Evolutionary conservation across 2,797 vertebrate genomes (phyloP).

Genomic region (Diplodus sargus): DNA sequence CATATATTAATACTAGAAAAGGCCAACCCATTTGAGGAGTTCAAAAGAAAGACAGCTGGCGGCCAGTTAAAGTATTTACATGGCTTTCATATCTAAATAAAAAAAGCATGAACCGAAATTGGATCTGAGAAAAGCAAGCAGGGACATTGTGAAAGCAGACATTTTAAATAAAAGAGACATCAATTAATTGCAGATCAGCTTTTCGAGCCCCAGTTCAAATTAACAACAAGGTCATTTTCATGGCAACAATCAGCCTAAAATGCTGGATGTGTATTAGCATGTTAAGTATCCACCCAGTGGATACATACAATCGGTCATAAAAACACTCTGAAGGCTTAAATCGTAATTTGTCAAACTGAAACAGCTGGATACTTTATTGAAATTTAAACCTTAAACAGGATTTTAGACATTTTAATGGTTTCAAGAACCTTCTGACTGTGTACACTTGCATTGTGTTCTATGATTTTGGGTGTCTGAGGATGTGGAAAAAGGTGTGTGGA

Average conservation of each 20-base stretch:
- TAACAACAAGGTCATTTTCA: slow-evolving; percentile 14
- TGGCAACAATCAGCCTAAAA: neutral
- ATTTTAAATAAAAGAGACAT: slow-evolving; percentile 8
- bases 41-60: neutral
- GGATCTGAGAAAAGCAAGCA: slow-evolving; percentile 9
- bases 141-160: neutral
- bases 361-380: neutral
- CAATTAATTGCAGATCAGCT: neutral
- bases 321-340: neutral
- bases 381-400: neutral
- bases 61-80: neutral
- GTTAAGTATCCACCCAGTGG: neutral
- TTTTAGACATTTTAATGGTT: neutral
- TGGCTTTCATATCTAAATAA: slow-evolving; percentile 4
- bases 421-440: neutral
- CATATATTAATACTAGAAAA: neutral
- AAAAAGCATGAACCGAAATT: neutral
- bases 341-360: neutral
- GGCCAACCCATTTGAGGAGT: neutral
- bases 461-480: slow-evolving; percentile 8
- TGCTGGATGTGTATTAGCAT: neutral
- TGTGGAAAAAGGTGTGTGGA: slow-evolving; percentile 7
- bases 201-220: slow-evolving; percentile 4
- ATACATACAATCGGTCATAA: neutral
- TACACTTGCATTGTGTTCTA: neutral